Evolutionary conservation across 92 coral and sea anemone species (phyloP), one percentile per base, ranked within the genome.

Genomic region (Phenganax marumi): DNA sequence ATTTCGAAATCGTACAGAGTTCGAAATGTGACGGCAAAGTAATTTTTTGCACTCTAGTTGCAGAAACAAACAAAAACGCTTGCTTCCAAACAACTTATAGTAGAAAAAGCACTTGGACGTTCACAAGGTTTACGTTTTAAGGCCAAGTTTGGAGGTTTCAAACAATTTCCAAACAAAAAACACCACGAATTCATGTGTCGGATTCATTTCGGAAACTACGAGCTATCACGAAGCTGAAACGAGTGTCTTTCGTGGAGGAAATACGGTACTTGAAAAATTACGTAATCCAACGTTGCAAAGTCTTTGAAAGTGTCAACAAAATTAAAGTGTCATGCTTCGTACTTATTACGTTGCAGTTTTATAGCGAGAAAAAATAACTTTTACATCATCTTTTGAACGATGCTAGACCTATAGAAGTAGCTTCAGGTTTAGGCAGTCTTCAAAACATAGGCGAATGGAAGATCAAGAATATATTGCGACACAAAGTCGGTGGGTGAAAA

Each of bases 401-500:
- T 12, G 0, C 2, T 19, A 25, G 46, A 3, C 8, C 8, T 7
- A 66, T n/a, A 9, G n/a, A 66, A 66, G 72, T 33, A 39, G 25
- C 39, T 21, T 66, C 19, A 64, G 13, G 70, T 11, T 19, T 25
- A 3, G 1, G 26, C 49, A 24, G 49, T 66, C n/a, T 10, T 66
- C 3, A 25, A 66, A 10, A 66, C 10, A 3, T 22, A 23, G n/a
- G 43, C 8, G 49, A 13, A 66, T 66, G 72, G 72, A 66, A 14
- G 50, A 66, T 10, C 48, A 66, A 25, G 72, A 66, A 66, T 66
- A 66, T 12, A 33, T 66, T 3, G 72, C 26, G 24, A 25, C 8
- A 2, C 72, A 33, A 66, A 66, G 72, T 66, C 72, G 72, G 72
- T 66, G 72, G 49, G 72, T 66, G 23, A 58, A 58, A 16, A 58